Conservation (phyloP, 2,888 invertebrate genomes). For the Nymphalis c-album region DNA sequence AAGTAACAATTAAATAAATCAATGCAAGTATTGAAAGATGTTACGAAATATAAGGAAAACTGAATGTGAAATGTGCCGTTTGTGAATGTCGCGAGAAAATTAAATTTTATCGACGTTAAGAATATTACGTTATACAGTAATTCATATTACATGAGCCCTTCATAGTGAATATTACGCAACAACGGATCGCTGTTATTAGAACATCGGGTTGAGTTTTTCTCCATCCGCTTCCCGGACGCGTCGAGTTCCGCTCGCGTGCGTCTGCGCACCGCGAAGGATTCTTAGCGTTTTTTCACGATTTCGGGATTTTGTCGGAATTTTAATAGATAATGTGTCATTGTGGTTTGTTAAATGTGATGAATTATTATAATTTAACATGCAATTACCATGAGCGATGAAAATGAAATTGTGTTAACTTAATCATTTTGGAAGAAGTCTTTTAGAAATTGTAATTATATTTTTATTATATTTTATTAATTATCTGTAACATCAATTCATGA, state of each 20-base stretch:
- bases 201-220: constrained; percentile 50
- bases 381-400: not conserved
- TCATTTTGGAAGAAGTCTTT: too few species aligned
- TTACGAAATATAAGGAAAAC: too few species aligned
- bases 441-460: too few species aligned
- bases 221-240: constrained; percentile 75
- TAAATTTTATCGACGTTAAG: too few species aligned
- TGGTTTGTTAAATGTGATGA: not conserved
- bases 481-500: too few species aligned
- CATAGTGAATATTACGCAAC: constrained; percentile 46
- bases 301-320: constrained; percentile 17
- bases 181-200: constrained; percentile 49
- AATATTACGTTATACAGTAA: constrained; percentile 10
- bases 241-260: constrained; percentile 70
- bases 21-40: too few species aligned
- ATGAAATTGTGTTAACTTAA: not conserved
- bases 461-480: too few species aligned
- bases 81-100: not conserved
- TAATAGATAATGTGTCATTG: constrained; percentile 1
- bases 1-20: too few species aligned
- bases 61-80: not conserved
- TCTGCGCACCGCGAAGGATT: constrained; percentile 48
- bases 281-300: constrained; percentile 34
- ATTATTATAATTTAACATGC: not conserved
- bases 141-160: constrained; percentile 38